Percentiles rank a stretch among this genome's conserved stretches.
Conservation (phyloP, 2,797 vertebrate genomes). For the Betta splendens region DNA sequence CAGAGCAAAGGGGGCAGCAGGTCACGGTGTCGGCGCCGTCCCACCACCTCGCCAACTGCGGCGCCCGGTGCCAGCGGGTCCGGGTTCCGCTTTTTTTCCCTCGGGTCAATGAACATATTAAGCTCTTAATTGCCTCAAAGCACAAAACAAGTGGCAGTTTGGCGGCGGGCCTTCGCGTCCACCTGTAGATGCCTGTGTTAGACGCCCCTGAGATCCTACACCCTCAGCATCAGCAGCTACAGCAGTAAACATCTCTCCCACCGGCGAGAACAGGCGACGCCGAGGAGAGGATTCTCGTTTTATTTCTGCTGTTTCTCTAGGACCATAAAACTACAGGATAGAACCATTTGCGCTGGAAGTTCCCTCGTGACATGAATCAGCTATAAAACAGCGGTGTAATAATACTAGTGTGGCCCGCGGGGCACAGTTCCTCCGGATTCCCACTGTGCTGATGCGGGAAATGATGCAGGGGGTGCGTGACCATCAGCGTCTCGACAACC, state of each 20-base stretch:
- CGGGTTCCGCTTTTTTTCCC: slow-evolving; percentile 55
- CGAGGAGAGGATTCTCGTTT: slow-evolving; percentile 54
- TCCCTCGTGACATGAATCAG: slow-evolving; percentile 71
- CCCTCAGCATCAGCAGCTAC: slow-evolving; percentile 17
- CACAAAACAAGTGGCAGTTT: slow-evolving; percentile 64
- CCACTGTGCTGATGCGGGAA: slow-evolving; percentile 62
- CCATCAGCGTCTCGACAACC: slow-evolving; percentile 33
- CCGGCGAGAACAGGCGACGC: slow-evolving; percentile 27
- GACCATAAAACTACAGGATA: slow-evolving; percentile 64
- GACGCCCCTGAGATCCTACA: no score
- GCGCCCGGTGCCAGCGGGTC: slow-evolving; percentile 36
- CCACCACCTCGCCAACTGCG: slow-evolving; percentile 46
- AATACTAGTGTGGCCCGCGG: slow-evolving; percentile 49
- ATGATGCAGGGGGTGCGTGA: slow-evolving; percentile 63
- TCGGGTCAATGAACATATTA: slow-evolving; percentile 67
- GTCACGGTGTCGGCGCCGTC: slow-evolving; percentile 45
- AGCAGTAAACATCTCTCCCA: slow-evolving; percentile 55
- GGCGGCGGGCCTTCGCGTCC: slow-evolving; percentile 45
- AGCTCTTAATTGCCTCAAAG: slow-evolving; percentile 77
- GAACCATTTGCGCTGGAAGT: slow-evolving; percentile 56
- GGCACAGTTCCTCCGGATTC: slow-evolving; percentile 56
- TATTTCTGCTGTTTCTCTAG: slow-evolving; percentile 58
- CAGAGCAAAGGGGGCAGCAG: slow-evolving; percentile 30
- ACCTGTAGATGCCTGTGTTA: slow-evolving; percentile 2
- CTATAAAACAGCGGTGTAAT: slow-evolving; percentile 67